phyloP scores from a whole-genome alignment of 2,888 invertebrate species.

The Eumacrocentrus americanus region DNA sequence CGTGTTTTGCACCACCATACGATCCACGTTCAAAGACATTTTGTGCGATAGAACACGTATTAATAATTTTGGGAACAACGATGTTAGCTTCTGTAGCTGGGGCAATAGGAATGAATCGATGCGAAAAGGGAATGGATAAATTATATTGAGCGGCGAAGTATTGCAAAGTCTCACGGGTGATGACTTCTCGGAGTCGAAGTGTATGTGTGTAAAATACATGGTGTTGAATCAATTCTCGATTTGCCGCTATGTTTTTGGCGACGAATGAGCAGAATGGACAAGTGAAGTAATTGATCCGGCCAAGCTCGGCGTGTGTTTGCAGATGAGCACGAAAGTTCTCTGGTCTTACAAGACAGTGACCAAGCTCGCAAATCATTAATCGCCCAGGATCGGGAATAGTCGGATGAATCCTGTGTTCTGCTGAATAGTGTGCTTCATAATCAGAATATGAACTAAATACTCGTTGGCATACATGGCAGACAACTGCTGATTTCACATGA shows the following conservation, averaged over 20 bases:
- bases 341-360: slow-evolving; percentile 41
- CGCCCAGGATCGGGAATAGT: slow-evolving; percentile 30
- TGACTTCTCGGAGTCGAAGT: slow-evolving; percentile 36
- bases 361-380: slow-evolving; percentile 38
- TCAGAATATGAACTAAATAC: slow-evolving; percentile 42
- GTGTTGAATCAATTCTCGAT: slow-evolving; percentile 33
- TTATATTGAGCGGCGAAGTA: neutral
- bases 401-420: slow-evolving; percentile 35
- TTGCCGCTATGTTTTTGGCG: slow-evolving; percentile 32
- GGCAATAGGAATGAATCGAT: slow-evolving; percentile 10
- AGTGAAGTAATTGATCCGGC: slow-evolving; percentile 41
- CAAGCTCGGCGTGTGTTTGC: slow-evolving; percentile 42
- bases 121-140: neutral
- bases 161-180: slow-evolving; percentile 34
- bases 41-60: slow-evolving; percentile 46
- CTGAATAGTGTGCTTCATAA: slow-evolving; percentile 41
- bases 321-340: slow-evolving; percentile 46
- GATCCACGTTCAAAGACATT: slow-evolving; percentile 45
- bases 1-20: slow-evolving; percentile 26
- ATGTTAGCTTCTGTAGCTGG: slow-evolving; percentile 20
- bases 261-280: slow-evolving; percentile 47
- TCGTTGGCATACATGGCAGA: slow-evolving; percentile 47
- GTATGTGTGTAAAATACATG: slow-evolving; percentile 44
- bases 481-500: slow-evolving; percentile 45
- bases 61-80: slow-evolving; percentile 46